These are phyloP conservation scores for Dione juno DNA, from an alignment of 2,888 invertebrate genomes.

Conservation along the genomic window DNA sequence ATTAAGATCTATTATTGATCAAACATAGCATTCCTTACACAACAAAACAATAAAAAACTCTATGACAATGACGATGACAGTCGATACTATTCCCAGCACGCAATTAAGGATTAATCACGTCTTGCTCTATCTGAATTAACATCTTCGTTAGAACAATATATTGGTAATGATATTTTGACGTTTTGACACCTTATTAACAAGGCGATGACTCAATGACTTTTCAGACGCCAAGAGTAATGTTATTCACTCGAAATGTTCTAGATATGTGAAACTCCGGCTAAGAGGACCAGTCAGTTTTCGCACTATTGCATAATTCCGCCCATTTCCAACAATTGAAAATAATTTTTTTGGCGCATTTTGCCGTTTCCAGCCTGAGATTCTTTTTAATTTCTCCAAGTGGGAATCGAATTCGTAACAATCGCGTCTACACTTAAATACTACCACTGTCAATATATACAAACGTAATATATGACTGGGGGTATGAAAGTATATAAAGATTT, in stretches of 20 bases:
- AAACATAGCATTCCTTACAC: neutral
- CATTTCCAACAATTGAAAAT: too few relatives aligned
- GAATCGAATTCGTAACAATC: too few relatives aligned
- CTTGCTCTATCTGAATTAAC: constrained; percentile 37
- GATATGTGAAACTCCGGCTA: too few relatives aligned
- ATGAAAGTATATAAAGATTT: too few relatives aligned
- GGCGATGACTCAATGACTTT: constrained; percentile 23
- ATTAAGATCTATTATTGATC: neutral
- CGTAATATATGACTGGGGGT: too few relatives aligned
- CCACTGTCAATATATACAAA: too few relatives aligned
- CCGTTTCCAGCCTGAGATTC: too few relatives aligned
- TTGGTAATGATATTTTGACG: constrained; percentile 64
- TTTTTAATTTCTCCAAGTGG: too few relatives aligned
- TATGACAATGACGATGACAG: constrained; percentile 20
- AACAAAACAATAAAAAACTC: neutral
- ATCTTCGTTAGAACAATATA: constrained; percentile 52
- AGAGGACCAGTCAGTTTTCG: too few relatives aligned
- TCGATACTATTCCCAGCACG: constrained; percentile 27
- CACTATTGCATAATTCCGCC: too few relatives aligned
- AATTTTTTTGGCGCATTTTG: too few relatives aligned
- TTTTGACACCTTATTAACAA: constrained; percentile 65
- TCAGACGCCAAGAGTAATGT: neutral
- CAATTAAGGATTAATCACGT: constrained; percentile 39
- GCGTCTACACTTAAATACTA: too few relatives aligned
- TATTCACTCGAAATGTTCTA: neutral